Conservation (phyloP, 1,140 invertebrate species). For the Ips typographus region DNA sequence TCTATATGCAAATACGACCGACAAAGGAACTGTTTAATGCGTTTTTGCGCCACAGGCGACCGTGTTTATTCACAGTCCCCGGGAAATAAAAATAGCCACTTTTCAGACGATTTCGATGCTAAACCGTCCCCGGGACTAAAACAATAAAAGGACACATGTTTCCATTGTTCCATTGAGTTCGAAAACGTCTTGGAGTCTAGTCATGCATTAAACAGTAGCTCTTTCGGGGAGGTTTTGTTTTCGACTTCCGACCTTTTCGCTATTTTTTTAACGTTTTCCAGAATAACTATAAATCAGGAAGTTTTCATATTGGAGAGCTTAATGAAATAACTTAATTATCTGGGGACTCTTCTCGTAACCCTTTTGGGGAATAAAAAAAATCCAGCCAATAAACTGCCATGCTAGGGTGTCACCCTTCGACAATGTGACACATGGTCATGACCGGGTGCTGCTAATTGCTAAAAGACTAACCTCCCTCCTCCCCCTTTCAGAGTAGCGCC, state of each 20-base stretch:
- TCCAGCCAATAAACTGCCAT: background rate
- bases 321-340: background rate
- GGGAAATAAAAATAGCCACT: constrained; percentile 15
- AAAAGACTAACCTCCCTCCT: background rate
- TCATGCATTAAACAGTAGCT: constrained; percentile 30
- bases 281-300: background rate
- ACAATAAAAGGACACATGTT: constrained; percentile 33
- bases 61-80: background rate
- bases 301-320: background rate
- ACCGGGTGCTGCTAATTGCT: background rate
- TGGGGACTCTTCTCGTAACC: background rate
- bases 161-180: constrained; percentile 25
- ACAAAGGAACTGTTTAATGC: background rate
- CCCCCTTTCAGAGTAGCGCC: too few relatives aligned
- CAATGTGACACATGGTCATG: background rate
- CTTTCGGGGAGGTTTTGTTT: constrained; percentile 11
- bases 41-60: background rate
- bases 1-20: background rate
- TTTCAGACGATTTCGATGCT: constrained; percentile 25
- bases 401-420: background rate
- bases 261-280: background rate
- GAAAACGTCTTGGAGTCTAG: constrained; percentile 20
- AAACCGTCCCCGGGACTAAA: constrained; percentile 25
- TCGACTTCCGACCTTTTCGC: constrained; percentile 12
- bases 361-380: background rate